A percentile compares a stretch with the other conserved stretches of the same genome.
Conservation (phyloP, 2,888 invertebrate species). For the Erynnis tages region DNA sequence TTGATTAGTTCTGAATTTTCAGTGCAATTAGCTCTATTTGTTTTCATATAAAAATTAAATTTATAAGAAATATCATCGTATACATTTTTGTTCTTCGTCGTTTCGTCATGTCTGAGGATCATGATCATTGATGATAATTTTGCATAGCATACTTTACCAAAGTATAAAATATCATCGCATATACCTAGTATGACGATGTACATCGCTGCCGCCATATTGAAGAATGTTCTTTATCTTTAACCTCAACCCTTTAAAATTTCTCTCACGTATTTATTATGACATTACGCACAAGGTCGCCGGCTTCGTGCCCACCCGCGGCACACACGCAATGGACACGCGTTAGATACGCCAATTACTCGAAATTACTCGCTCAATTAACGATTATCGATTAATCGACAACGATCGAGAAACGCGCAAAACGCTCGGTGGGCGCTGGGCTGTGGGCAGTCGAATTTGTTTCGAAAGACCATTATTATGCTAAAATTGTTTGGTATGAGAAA, state of each 20-base stretch:
- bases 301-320: slow-evolving; percentile 7
- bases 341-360: slow-evolving; percentile 47
- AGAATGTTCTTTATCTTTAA: no score
- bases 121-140: no score
- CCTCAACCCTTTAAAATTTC: background rate
- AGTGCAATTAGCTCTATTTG: no score
- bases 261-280: slow-evolving; percentile 1
- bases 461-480: slow-evolving; percentile 12
- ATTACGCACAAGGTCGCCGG: slow-evolving; percentile 11
- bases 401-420: background rate
- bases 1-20: no score
- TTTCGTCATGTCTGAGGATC: no score
- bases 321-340: slow-evolving; percentile 32
- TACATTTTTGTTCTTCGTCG: no score
- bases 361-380: slow-evolving; percentile 55
- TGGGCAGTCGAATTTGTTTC: slow-evolving; percentile 16
- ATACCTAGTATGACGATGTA: no score
- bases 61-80: no score
- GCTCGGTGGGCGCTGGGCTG: background rate
- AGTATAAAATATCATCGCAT: no score
- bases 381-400: slow-evolving; percentile 24
- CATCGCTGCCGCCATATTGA: no score
- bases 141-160: no score
- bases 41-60: no score
- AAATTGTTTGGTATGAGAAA: slow-evolving; percentile 12